Conservation (phyloP, 2,888 invertebrate genomes). For the Drosophila infuscata region DNA sequence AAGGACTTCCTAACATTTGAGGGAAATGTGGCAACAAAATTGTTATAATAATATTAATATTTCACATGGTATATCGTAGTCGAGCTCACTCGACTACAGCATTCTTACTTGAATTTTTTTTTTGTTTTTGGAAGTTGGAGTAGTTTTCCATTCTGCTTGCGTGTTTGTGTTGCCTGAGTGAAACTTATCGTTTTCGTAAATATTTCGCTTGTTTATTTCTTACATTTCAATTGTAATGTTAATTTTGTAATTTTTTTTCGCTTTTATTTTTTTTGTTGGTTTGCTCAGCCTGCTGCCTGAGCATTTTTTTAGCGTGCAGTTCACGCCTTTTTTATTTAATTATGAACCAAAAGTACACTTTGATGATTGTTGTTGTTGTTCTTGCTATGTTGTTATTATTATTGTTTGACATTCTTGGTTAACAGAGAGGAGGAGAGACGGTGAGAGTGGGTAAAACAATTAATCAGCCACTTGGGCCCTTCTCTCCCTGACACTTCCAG, state of each 20-base stretch:
- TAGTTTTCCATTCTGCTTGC: slow-evolving; percentile 25
- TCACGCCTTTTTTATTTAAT: slow-evolving; percentile 63
- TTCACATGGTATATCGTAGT: background rate
- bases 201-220: slow-evolving; percentile 62
- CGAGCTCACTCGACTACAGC: background rate
- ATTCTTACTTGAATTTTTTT: background rate
- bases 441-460: slow-evolving; percentile 35
- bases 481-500: slow-evolving; percentile 32
- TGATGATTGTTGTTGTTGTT: slow-evolving; percentile 8
- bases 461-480: slow-evolving; percentile 44
- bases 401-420: slow-evolving; percentile 25
- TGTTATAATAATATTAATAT: no score
- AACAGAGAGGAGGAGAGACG: background rate
- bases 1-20: background rate
- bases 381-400: slow-evolving; percentile 7
- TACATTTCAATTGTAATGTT: slow-evolving; percentile 45
- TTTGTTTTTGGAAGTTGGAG: slow-evolving; percentile 1
- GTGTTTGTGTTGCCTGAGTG: slow-evolving; percentile 34
- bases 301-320: slow-evolving; percentile 53
- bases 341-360: slow-evolving; percentile 42
- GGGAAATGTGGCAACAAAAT: background rate
- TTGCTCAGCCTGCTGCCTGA: slow-evolving; percentile 8
- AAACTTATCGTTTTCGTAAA: slow-evolving; percentile 59
- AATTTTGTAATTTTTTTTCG: slow-evolving; percentile 24
- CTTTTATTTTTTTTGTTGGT: background rate